Evolutionary conservation across 2,888 invertebrate genomes (phyloP), one percentile per base, ranked within the genome.

Genomic region (Cyclophora punctaria): DNA sequence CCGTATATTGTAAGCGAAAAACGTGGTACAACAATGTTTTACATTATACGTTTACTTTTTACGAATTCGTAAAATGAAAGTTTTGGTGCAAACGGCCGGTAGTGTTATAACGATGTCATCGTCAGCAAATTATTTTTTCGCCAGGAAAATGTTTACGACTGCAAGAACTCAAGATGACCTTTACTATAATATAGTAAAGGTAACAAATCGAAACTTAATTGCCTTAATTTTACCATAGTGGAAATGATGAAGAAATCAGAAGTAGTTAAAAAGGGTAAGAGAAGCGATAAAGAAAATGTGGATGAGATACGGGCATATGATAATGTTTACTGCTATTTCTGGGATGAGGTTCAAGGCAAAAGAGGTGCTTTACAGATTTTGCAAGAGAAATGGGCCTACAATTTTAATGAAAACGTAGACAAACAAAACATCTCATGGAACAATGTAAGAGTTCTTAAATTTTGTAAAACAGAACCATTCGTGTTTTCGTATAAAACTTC

Each of bases 301-400:
- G 33, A 33, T 41, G 41, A 46, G 3, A 41, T 41, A 40, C 33
- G 41, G 34, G 46, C 46, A 5, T 46, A 46, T 41, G 34, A 33
- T 34, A 34, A 46, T 41, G 46, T 46, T 20, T 46, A 46, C 34
- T 41, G 41, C 46, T 46, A 46, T 34, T 46, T 46, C 34, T 37
- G 37, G 37, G 37, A 37, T 5, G 37, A 37, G 5, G 37, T 37
- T 4, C 37, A 37, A 37, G 37, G 46, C 7, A 41, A 46, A 40
- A 3, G 35, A 34, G 46, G 42, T 37, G 34, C 44, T 37, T 37
- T 37, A 37, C 1, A 37, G 5, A 37, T 5, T 5, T 4, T 66
- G 65, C 44, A 52, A 59, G 37, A 64, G 62, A 58, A 59, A 62
- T 48, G 51, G 47, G 41, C 3, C 34, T 46, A 47, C 20, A 55